Evolutionary conservation across 2,888 invertebrate genomes (phyloP), one percentile per base, ranked within the genome.

Genomic region (Parnassius smintheus): DNA sequence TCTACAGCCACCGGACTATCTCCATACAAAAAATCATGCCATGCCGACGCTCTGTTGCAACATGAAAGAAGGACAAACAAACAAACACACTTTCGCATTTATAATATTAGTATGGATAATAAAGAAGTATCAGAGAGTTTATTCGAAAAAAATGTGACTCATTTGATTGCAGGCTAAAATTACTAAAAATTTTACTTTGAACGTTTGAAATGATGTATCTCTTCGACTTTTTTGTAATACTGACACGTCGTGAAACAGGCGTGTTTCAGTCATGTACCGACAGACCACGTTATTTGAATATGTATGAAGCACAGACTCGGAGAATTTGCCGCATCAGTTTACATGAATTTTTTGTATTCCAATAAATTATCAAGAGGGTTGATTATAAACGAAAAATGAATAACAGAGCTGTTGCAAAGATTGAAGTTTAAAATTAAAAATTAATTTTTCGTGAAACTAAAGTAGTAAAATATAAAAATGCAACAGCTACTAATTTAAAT

Each of bases 351-450:
- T 86, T 87, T 87, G 88, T 86, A 88, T 82, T 77, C 87, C 88
- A 88, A 90, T 89, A 90, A 90, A 89, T 89, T 89, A 90, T 86
- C 88, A 88, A 88, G 89, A 86, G 87, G 88, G 83, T 86, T 86
- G 86, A 88, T 87, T 84, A 83, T 81, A 82, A 81, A 81, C 83
- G 84, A 82, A 82, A 83, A 85, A 86, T 83, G 80, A 82, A 80
- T 77, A 76, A 77, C 77, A 75, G 82, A 84, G 80, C 63, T 35
- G 13, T 51, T 53, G 49, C 57, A 44, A 49, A 11, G n/a, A 51
- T 25, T 53, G 11, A 58, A 49, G 49, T 22, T 57, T 42, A 45
- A 56, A 56, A 46, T 42, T 57, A 35, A 25, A n/a, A 12, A 35
- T 18, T 2, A 12, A 52, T 13, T 41, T 22, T 45, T 44, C 12